These are phyloP conservation scores for Muscina levida DNA, from an alignment of 2,888 invertebrate genomes.

Conservation along the genomic window DNA sequence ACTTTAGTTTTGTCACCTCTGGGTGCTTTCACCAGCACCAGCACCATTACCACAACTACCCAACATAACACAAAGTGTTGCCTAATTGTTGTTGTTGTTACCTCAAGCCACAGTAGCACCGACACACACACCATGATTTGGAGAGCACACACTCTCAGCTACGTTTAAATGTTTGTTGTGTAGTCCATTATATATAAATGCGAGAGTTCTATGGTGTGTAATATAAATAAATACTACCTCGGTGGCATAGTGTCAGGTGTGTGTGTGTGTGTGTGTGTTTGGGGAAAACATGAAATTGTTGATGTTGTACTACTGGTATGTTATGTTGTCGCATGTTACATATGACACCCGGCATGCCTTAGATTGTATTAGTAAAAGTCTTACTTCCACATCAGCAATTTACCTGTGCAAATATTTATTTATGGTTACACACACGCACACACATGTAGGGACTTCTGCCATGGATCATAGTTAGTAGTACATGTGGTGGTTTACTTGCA, in stretches of 20 bases:
- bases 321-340: too few species aligned
- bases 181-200: not conserved
- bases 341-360: too few species aligned
- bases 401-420: conserved; percentile 58
- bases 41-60: too few species aligned
- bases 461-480: not conserved
- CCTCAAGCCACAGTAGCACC: too few species aligned
- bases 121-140: too few species aligned
- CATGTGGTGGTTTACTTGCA: conserved; percentile 13
- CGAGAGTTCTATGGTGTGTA: not conserved
- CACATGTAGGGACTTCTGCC: not conserved
- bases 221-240: conserved; percentile 1
- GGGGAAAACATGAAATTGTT: too few species aligned
- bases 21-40: too few species aligned
- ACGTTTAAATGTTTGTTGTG: not conserved
- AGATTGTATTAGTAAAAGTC: not conserved
- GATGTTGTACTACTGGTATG: not conserved
- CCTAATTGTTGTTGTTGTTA: too few species aligned
- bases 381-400: conserved; percentile 55
- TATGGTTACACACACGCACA: conserved; percentile 41
- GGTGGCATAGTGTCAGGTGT: too few species aligned
- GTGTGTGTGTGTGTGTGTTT: not conserved
- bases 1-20: too few species aligned
- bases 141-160: too few species aligned
- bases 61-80: too few species aligned